Conservation (phyloP, 2,113 vertebrate species). For the Podarcis cretensis region DNA sequence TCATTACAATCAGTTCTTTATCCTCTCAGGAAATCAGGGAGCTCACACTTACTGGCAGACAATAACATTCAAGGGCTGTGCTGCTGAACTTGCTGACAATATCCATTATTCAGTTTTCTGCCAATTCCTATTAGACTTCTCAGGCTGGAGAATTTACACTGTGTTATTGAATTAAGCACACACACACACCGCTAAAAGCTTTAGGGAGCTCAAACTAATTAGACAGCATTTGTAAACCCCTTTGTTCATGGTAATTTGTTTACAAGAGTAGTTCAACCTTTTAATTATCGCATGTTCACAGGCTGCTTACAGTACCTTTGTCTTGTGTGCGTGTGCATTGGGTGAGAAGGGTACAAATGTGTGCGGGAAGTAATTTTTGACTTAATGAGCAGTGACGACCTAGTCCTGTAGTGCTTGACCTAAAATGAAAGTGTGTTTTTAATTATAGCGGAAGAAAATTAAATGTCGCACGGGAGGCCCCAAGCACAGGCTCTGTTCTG, state of each 20-base stretch:
- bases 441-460: slow-evolving; percentile 61
- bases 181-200: slow-evolving; percentile 73
- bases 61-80: slow-evolving; percentile 63
- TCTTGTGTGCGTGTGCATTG: slow-evolving; percentile 30
- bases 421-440: slow-evolving; percentile 56
- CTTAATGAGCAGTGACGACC: slow-evolving; percentile 63
- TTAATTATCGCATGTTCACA: slow-evolving; percentile 81
- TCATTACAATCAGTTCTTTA: slow-evolving; percentile 79
- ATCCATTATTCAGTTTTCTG: slow-evolving; percentile 84
- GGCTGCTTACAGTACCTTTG: slow-evolving; percentile 64
- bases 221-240: slow-evolving; percentile 81
- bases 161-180: slow-evolving; percentile 83
- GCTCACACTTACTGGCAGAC: slow-evolving; percentile 72
- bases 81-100: slow-evolving; percentile 74
- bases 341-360: slow-evolving; percentile 50
- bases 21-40: slow-evolving; percentile 79
- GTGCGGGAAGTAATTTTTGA: slow-evolving; percentile 57
- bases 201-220: slow-evolving; percentile 83
- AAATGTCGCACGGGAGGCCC: slow-evolving; percentile 1
- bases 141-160: slow-evolving; percentile 79
- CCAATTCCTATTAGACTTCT: slow-evolving; percentile 83
- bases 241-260: slow-evolving; percentile 89
- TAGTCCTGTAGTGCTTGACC: slow-evolving; percentile 34
- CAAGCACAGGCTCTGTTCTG: slow-evolving; percentile 2
- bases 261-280: slow-evolving; percentile 85